Conservation (phyloP, 2,888 invertebrate genomes). For the Dryobotodes eremita region DNA sequence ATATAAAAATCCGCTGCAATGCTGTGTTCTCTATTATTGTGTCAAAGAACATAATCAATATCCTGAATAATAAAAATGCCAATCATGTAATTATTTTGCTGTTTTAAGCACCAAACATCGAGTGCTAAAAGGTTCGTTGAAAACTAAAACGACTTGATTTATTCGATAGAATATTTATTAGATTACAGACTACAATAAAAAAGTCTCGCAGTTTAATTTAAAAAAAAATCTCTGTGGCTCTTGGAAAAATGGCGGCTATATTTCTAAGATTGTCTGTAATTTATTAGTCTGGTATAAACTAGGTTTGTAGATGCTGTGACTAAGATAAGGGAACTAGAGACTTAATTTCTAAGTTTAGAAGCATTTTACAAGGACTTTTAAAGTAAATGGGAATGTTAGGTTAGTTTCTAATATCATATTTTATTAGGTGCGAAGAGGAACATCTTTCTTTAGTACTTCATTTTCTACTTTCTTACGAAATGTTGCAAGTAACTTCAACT, state of each 20-base stretch:
- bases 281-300: slow-evolving; percentile 29
- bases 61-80: slow-evolving; percentile 5
- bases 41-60: not conserved
- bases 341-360: slow-evolving; percentile 24
- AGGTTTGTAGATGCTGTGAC: slow-evolving; percentile 23
- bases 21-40: not conserved
- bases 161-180: slow-evolving; percentile 26
- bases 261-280: slow-evolving; percentile 40
- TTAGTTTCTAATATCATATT: slow-evolving; percentile 29
- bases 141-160: slow-evolving; percentile 11
- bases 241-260: slow-evolving; percentile 20
- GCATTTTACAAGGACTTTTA: slow-evolving; percentile 24
- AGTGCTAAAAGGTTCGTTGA: not conserved
- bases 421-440: slow-evolving; percentile 11
- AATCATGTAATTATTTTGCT: slow-evolving; percentile 1
- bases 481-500: not conserved
- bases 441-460: not conserved
- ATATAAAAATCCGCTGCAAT: not conserved
- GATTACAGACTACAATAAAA: slow-evolving; percentile 17
- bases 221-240: not conserved
- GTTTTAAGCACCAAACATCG: slow-evolving; percentile 6
- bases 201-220: not conserved
- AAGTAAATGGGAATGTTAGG: slow-evolving; percentile 11
- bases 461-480: not conserved
- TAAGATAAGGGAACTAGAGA: slow-evolving; percentile 40